Evolutionary conservation across 2,888 invertebrate genomes (phyloP), one percentile per base, ranked within the genome.

Genomic region (Tetragnatha montana): DNA sequence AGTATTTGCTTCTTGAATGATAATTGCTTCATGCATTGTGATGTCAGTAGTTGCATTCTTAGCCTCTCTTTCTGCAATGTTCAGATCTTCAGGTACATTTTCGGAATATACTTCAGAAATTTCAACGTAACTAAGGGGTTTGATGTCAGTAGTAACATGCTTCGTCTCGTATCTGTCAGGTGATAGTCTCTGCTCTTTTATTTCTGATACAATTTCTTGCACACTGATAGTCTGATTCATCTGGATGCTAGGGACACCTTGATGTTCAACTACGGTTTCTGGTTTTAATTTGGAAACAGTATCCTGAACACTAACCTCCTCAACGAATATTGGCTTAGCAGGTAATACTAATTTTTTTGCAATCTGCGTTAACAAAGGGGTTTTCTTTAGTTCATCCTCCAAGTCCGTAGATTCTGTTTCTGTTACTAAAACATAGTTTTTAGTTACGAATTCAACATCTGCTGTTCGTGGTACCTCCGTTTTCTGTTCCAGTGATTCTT

Each of bases 241-340:
- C 14, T 78, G 81, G 69, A 85, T 69, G 12, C 69, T 79, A 60
- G 81, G 35, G 35, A 22, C 49, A 22, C 81, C 69, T 74, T 91
- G 73, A 14, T 86, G 85, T 70, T 73, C 21, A 22, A 70, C 51
- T 6, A 51, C 22, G n/a, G 47, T 70, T 69, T 69, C 49, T 17
- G 81, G 4, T 14, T 74, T 91, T 17, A 91, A 49, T 8, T 91
- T 70, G n/a, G 86, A 82, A 73, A 82, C 88, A 10, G 69, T 22
- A 22, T 70, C 88, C 60, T 81, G 80, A 6, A 85, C 68, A 50
- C 91, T 91, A 93, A 93, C 93, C 93, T 93, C 93, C 93, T 93
- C 85, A 92, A 93, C 91, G 91, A 92, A 80, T 6, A 90, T 49
- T 81, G 80, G 84, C 47, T 91, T 89, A 8, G 89, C 89, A 21